A percentile compares a stretch with the other conserved stretches of the same genome.
Conservation (phyloP, 2,888 invertebrate species). For the Venustoraphidia nigricollis region DNA sequence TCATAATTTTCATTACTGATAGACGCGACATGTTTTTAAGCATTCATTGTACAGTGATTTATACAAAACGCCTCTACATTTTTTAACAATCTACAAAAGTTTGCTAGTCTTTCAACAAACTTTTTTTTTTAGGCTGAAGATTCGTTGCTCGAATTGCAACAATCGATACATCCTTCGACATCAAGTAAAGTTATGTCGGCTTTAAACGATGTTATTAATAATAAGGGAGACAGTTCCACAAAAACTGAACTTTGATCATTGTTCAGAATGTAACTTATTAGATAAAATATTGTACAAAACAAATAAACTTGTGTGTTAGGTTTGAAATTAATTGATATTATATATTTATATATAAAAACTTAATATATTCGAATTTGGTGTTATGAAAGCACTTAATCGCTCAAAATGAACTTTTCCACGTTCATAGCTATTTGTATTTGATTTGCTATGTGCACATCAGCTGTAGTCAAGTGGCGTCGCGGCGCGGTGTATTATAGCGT, state of each 20-base stretch:
- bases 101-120: neutral
- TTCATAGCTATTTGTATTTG: no score
- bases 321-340: no score
- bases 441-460: no score
- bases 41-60: neutral
- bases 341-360: no score
- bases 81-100: slow-evolving; percentile 1
- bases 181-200: slow-evolving; percentile 35
- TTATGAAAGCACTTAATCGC: no score
- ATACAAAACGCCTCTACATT: neutral
- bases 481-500: no score
- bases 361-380: no score
- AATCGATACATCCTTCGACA: slow-evolving; percentile 37
- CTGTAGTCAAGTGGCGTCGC: no score
- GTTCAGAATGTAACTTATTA: slow-evolving; percentile 15
- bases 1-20: neutral
- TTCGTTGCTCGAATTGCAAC: slow-evolving; percentile 56
- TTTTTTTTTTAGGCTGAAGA: slow-evolving; percentile 53
- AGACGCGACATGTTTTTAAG: neutral
- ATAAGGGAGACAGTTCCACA: neutral
- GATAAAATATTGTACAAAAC: no score
- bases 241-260: slow-evolving; percentile 17
- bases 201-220: slow-evolving; percentile 14
- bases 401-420: no score
- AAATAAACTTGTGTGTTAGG: no score